phyloP scores from a whole-genome alignment of 2,797 vertebrate species.

The Typhlichthys eigenmanni region DNA sequence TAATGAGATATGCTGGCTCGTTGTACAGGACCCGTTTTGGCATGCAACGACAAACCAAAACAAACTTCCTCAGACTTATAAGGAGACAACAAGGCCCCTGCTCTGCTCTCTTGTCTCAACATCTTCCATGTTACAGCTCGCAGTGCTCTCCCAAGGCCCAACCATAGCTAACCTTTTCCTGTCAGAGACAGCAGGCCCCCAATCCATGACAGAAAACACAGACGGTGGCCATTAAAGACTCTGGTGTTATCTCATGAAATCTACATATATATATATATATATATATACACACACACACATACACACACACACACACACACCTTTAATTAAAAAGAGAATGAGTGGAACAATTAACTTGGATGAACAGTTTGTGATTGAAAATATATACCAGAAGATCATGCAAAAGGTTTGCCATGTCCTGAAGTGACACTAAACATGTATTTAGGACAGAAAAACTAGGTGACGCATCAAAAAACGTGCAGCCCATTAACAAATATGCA shows the following conservation, averaged over 20 bases:
- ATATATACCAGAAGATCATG: slow-evolving; percentile 12
- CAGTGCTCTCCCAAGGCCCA: slow-evolving; percentile 11
- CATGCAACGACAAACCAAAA: slow-evolving; percentile 42
- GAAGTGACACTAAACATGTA: slow-evolving; percentile 27
- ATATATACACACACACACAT: too few species aligned
- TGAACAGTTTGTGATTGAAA: too few species aligned
- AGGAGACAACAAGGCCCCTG: slow-evolving; percentile 57
- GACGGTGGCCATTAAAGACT: too few species aligned
- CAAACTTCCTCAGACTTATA: slow-evolving; percentile 70
- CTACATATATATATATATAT: too few species aligned
- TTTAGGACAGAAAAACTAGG: neutral
- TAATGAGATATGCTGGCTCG: slow-evolving; percentile 34
- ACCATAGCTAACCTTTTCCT: slow-evolving; percentile 34
- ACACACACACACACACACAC: too few species aligned
- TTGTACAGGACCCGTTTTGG: slow-evolving; percentile 51
- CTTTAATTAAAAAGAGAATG: too few species aligned
- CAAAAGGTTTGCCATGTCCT: slow-evolving; percentile 1
- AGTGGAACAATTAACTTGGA: too few species aligned
- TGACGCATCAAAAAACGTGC: slow-evolving; percentile 2
- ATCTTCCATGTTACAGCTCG: slow-evolving; percentile 34
- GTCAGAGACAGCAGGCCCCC: too few species aligned
- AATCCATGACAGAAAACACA: too few species aligned
- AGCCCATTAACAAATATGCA: slow-evolving; percentile 56
- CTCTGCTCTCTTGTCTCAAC: slow-evolving; percentile 34
- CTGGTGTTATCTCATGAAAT: too few species aligned